Base-by-base conservation (phyloP, 1,140 invertebrate genomes). In the Oreohelix idahoensis region DNA sequence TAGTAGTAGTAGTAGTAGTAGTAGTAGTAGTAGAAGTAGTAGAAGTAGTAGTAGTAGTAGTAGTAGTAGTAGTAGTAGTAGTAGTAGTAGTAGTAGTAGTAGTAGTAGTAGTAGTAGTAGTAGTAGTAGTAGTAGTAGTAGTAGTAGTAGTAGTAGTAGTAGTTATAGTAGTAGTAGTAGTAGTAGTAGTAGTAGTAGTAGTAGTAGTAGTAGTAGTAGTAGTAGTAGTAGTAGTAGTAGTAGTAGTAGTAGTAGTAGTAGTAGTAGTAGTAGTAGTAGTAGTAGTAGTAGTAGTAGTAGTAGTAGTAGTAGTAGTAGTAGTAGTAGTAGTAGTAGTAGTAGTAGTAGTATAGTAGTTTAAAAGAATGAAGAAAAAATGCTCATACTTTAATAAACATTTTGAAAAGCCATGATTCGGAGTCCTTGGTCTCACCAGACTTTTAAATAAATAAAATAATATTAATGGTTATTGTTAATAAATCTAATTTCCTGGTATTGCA, bases 131-230 rank as follows among this genome's bases (percentile, higher is more conserved):
- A 76, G 53, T 77, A 63, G 53, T 83, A 66, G 74, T 76, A 78
- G 74, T 63, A 83, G 74, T 83, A 78, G 53, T 77, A 63, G 58
- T 63, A 63, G 74, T 63, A 83, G 74, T 42, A 83, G 74, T 77
- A 76, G 74, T 77, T 15, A 35, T 53, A 83, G 49, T 63, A 83
- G 49, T 83, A 83, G 58, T n/a, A 79, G 58, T 69, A 83, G 58
- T 76, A 76, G 49, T 77, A 83, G 49, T 51, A 77, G 53, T 58
- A 51, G 32, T 58, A 77, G 53, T 83, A 53, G 53, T 58, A 77
- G 36, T 77, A 53, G 35, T 45, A 74, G 38, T 73, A 39, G 38
- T 45, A 81, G 1, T 73, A 71, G 38, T 36, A 71, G 38, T 71
- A 71, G 70, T 71, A 76, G 45, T 76, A 76, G n/a, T 51, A 77